A percentile compares a stretch with the other conserved stretches of the same genome.
phyloP scores from a whole-genome alignment of 2,113 vertebrate species.

The Copsychus sechellarum region DNA sequence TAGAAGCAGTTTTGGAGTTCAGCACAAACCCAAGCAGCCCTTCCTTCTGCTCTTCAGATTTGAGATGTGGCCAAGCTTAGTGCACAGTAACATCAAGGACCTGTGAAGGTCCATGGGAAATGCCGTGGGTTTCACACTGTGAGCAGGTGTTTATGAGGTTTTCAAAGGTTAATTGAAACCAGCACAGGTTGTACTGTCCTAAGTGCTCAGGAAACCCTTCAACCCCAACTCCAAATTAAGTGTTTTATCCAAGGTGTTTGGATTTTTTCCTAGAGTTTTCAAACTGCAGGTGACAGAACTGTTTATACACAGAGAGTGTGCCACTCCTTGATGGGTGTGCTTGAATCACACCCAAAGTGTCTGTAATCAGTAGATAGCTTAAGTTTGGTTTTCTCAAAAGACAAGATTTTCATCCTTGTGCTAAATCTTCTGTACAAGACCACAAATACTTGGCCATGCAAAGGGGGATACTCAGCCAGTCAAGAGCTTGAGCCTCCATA shows the following conservation, averaged over 20 bases:
- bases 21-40: not conserved
- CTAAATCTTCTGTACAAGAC: not conserved
- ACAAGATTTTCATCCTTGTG: not conserved
- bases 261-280: not conserved
- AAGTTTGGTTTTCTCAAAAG: not conserved
- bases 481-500: not conserved
- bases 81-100: not conserved
- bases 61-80: not conserved
- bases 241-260: not conserved
- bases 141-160: not conserved
- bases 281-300: not conserved
- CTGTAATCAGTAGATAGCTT: not conserved
- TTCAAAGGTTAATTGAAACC: not conserved
- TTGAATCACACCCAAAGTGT: not conserved
- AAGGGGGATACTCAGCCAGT: not conserved
- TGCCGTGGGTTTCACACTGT: accelerated
- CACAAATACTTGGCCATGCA: not conserved
- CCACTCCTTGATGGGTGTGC: not conserved
- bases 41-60: not conserved
- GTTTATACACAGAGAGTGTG: not conserved
- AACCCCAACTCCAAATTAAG: not conserved
- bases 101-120: not conserved
- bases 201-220: not conserved
- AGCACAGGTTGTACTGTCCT: not conserved
- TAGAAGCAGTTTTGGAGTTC: not conserved